Evolutionary conservation across 2,797 vertebrate species (phyloP).

Genomic region (Enteromius anoplus): DNA sequence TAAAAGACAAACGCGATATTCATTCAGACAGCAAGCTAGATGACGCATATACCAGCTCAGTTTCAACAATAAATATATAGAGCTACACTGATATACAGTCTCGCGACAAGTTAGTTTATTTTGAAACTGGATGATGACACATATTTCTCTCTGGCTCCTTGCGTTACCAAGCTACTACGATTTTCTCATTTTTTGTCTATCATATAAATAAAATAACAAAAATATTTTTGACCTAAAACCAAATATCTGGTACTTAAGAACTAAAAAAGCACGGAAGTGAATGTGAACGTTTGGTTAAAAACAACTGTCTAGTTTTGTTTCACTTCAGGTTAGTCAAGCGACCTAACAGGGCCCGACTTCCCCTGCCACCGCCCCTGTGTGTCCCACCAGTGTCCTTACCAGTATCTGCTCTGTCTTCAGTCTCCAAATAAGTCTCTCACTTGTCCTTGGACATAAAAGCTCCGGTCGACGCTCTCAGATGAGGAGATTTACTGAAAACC

Average conservation of each 20-base stretch:
- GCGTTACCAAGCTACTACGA: background rate
- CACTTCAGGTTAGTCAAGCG: constrained; percentile 63
- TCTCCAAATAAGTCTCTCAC: constrained; percentile 65
- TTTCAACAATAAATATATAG: background rate
- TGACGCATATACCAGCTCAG: background rate
- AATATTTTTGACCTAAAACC: background rate
- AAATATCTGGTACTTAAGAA: background rate
- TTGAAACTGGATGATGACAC: background rate
- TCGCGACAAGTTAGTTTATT: background rate
- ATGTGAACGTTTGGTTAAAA: background rate
- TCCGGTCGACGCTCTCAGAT: constrained; percentile 32
- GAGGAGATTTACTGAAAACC: constrained; percentile 74
- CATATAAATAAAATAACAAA: background rate
- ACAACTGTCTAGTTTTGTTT: constrained; percentile 58
- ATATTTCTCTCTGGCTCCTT: constrained; percentile 3
- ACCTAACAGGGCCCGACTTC: constrained; percentile 56
- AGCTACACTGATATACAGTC: background rate
- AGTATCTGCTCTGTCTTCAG: constrained; percentile 66
- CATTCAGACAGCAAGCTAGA: background rate
- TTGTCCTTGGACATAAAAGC: constrained; percentile 44
- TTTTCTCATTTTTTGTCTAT: background rate
- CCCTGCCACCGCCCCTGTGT: constrained; percentile 75
- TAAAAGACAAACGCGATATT: background rate
- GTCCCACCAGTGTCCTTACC: constrained; percentile 62
- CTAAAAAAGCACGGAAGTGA: background rate